These are phyloP conservation scores for Pseudomyrmex cubaensis DNA, from an alignment of 1,140 invertebrate species.

Conservation along the genomic window DNA sequence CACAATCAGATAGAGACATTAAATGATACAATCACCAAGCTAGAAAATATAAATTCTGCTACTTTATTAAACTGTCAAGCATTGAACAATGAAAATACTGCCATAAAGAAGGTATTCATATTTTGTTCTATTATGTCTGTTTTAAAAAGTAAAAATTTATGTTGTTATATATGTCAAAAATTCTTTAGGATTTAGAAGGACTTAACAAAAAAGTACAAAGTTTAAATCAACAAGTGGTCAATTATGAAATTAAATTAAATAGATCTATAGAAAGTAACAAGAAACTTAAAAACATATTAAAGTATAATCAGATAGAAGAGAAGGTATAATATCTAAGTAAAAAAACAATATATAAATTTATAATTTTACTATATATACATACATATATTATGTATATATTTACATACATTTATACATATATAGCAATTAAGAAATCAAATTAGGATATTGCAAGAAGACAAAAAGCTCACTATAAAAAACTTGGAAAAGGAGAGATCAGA, in stretches of 20 bases:
- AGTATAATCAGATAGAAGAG: slow-evolving; percentile 83
- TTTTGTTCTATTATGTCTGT: slow-evolving; percentile 14
- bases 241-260: slow-evolving; percentile 82
- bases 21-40: slow-evolving; percentile 81
- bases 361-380: not conserved
- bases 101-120: slow-evolving; percentile 82
- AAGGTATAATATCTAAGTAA: slow-evolving; percentile 77
- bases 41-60: slow-evolving; percentile 77
- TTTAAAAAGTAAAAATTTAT: slow-evolving; percentile 34
- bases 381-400: not conserved
- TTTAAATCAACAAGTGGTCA: slow-evolving; percentile 76
- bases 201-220: slow-evolving; percentile 84
- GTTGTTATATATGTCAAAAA: slow-evolving; percentile 21
- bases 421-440: slow-evolving; percentile 84
- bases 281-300: slow-evolving; percentile 81
- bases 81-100: slow-evolving; percentile 80
- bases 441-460: slow-evolving; percentile 81
- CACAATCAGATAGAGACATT: slow-evolving; percentile 77
- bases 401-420: slow-evolving; percentile 7
- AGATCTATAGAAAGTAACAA: slow-evolving; percentile 84
- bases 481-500: slow-evolving; percentile 84
- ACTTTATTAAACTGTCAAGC: slow-evolving; percentile 79
- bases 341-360: not conserved
- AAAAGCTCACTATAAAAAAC: slow-evolving; percentile 79
- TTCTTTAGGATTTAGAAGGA: slow-evolving; percentile 81